Conservation (phyloP, 2,888 invertebrate species). For the Pollenia labialis region DNA sequence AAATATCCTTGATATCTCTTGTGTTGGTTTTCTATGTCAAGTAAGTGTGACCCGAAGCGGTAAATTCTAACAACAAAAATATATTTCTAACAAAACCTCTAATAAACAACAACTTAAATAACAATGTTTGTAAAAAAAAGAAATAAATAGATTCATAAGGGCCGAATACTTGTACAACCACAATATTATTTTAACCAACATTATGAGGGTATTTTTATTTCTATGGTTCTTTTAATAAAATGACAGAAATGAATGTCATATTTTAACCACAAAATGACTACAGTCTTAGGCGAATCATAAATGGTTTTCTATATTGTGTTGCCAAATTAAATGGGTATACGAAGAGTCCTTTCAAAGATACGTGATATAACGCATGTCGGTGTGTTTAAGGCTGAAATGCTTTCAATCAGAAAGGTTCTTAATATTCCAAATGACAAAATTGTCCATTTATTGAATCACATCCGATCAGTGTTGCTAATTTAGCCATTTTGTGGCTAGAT, state of each 20-base stretch:
- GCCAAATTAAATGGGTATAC: no score
- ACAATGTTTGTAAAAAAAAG: constrained; percentile 41
- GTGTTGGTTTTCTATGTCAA: constrained; percentile 78
- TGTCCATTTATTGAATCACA: no score
- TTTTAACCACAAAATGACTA: constrained; percentile 13
- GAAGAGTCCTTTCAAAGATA: no score
- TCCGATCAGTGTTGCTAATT: no score
- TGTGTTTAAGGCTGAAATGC: no score
- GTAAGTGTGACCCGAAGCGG: constrained; percentile 83
- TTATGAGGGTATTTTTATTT: constrained; percentile 21
- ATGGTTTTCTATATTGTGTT: no score
- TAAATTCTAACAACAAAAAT: constrained; percentile 81
- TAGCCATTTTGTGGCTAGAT: no score
- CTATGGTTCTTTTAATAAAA: no score
- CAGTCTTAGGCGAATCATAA: neutral
- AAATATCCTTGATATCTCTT: constrained; percentile 71
- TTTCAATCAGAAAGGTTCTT: no score
- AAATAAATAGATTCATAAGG: constrained; percentile 55
- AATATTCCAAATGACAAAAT: no score
- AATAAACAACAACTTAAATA: constrained; percentile 59
- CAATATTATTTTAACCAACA: constrained; percentile 46
- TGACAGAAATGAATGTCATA: neutral
- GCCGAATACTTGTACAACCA: constrained; percentile 9
- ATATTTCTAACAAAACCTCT: constrained; percentile 59
- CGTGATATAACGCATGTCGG: no score